Evolutionary conservation across 2,113 vertebrate species (phyloP), one percentile per base, ranked within the genome.

Genomic region (Nibea coibor): DNA sequence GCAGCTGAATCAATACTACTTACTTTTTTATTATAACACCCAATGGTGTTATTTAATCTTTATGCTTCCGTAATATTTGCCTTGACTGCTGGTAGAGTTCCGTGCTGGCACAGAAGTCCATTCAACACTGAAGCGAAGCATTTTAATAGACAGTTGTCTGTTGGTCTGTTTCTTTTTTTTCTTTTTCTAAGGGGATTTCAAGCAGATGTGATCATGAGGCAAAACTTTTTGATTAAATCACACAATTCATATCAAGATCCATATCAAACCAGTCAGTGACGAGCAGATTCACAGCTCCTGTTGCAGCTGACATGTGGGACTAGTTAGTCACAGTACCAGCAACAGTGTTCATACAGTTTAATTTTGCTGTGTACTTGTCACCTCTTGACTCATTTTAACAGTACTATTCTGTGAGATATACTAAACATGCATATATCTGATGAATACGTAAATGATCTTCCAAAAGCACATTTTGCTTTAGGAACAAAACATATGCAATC

Each of bases 201-300:
- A 57, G 42, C 50, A 56, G n/a, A 53, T 71, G 62, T 53, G 31
- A 70, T 75, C 42, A 31, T 35, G 4, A 71, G 61, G 54, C 43
- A 75, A 59, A 76, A 50, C 59, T 22, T 83, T 81, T 68, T 56
- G 54, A 85, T 75, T 56, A 51, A 57, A 75, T 75, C 24, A 20
- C 12, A 54, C 4, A 39, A 24, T 73, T 53, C 53, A 22, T 24
- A 2, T 17, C 2, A 48, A 31, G 22, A 63, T 35, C 47, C 0
- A 5, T 22, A 66, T 71, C 20, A 26, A 64, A 77, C 64, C 1
- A 26, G 19, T 31, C n/a, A 2, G 20, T 26, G 9, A 20, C 20
- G 31, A 15, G 48, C 8, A 56, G 19, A 43, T 74, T 54, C 48
- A 50, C 42, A 35, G 76, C 17, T 75, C 42, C 28, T 28, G 10